A percentile compares a stretch with the other conserved stretches of the same genome.
phyloP scores from a whole-genome alignment of 2,797 vertebrate species.

The Girardinus metallicus region DNA sequence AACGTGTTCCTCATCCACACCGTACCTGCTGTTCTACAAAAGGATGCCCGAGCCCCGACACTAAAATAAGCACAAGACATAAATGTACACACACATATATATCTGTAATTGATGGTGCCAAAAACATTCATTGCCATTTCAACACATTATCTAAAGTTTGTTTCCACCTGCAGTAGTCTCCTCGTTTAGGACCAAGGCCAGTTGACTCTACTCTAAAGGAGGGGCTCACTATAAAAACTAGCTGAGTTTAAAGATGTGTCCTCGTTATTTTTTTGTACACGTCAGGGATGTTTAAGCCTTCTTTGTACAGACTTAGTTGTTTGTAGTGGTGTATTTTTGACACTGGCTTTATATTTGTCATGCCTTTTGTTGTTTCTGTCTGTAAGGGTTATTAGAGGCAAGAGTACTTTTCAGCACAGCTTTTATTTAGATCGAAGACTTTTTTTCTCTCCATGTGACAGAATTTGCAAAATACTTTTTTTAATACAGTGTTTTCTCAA shows the following conservation, averaged over 20 bases:
- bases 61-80: not conserved
- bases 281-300: not conserved
- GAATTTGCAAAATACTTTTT: not conserved
- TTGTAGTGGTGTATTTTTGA: constrained; percentile 12
- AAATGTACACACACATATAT: constrained; percentile 1
- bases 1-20: constrained; percentile 90
- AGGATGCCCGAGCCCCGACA: constrained; percentile 69
- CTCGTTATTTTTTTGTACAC: not conserved
- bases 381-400: constrained; percentile 29
- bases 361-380: not conserved
- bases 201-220: not conserved
- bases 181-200: constrained; percentile 4
- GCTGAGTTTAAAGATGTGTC: constrained; percentile 4
- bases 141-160: not conserved
- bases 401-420: constrained; percentile 54
- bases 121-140: constrained; percentile 24
- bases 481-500: not conserved
- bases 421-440: not conserved
- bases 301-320: not conserved
- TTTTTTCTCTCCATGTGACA: not conserved
- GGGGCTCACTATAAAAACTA: not conserved
- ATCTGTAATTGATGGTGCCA: constrained; percentile 31
- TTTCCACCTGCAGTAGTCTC: not conserved
- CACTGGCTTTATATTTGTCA: constrained; percentile 20
- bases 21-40: constrained; percentile 97